Evolutionary conservation across 2,888 invertebrate genomes (phyloP), one percentile per base, ranked within the genome.

Genomic region (Fissipunctia ypsillon): DNA sequence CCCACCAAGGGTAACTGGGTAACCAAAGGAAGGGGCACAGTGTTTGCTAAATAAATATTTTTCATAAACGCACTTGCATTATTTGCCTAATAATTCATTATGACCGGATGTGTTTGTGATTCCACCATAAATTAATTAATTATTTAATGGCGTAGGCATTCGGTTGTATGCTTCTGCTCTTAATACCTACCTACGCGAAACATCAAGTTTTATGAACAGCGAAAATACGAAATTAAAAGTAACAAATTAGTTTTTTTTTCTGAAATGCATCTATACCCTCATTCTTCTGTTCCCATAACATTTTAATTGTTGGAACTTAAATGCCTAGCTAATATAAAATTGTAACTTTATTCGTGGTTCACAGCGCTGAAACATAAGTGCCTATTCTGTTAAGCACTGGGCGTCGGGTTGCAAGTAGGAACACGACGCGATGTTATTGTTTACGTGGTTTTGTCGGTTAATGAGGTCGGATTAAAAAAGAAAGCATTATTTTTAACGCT

Each of bases 1-100:
- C 91, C 80, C 91, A 84, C 81, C 81, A 87, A 88, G 91, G 89
- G 90, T 87, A 88, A 84, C 78, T 64, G 69, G 43, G 65, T 69
- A 73, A 74, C 86, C 83, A 83, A 85, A 64, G 78, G 71, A 78
- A 87, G 87, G 90, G 90, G 88, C 80, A 84, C 74, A 76, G 83
- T 95, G 92, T 95, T 95, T 95, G 87, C 91, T 84, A 80, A 88
- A 90, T 88, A 95, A 96, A 95, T 94, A 94, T 94, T 95, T 93
- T 93, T 91, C 91, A 94, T 94, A 93, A 94, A 89, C 90, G 87
- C 87, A 90, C 91, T 91, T 88, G 85, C 84, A 86, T 90, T 94
- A 93, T 94, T 95, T 94, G 91, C 87, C 84, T 91, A 91, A 90
- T 93, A 91, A 94, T 92, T 94, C 88, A 92, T 91, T 93, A 92